phyloP scores from a whole-genome alignment of 2,797 vertebrate species.

The Mormyrus hasselquistii region DNA sequence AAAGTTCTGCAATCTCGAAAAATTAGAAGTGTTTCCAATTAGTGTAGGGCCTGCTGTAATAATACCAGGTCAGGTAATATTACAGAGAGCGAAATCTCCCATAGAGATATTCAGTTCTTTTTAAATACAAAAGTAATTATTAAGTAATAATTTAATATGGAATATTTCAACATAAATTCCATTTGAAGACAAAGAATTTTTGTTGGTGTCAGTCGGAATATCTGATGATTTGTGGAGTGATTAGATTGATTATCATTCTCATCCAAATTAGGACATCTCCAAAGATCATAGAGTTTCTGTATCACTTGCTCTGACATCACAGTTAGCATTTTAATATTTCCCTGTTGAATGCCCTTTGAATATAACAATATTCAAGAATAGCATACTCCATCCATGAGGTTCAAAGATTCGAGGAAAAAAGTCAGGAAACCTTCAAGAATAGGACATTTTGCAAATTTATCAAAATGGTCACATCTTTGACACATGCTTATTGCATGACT shows the following conservation, averaged over 20 bases:
- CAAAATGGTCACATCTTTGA: neutral
- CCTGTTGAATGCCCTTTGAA: constrained; percentile 32
- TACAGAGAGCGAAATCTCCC: neutral
- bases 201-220: neutral
- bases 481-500: neutral
- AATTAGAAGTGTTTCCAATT: neutral
- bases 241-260: neutral
- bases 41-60: neutral
- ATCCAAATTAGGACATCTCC: neutral
- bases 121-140: neutral
- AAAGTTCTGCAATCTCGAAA: neutral
- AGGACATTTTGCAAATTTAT: neutral
- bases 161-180: constrained; percentile 1
- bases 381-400: constrained; percentile 30
- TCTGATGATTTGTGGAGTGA: neutral
- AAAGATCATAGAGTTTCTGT: neutral
- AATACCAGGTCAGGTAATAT: neutral
- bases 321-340: constrained; percentile 29
- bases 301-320: constrained; percentile 9
- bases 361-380: constrained; percentile 31
- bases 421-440: neutral
- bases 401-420: neutral
- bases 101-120: neutral
- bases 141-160: neutral
- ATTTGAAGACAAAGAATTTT: neutral